Base-by-base conservation (phyloP, 92 coral and sea anemone species). In the Bergia sp. region DNA sequence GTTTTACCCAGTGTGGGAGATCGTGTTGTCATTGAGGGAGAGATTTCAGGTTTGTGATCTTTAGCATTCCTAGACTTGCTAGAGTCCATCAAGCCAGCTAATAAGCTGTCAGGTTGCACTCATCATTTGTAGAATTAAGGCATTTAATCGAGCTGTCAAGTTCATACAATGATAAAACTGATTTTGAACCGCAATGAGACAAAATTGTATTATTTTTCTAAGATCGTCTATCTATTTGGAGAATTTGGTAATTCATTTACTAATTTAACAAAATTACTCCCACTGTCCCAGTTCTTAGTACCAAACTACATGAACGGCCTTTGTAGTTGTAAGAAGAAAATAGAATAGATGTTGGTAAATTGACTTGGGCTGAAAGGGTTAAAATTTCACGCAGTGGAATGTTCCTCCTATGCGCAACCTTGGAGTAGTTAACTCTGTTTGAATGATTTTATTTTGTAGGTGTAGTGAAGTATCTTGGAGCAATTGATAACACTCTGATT, bases 1-100 rank as follows among this genome's bases (percentile, higher is more conserved):
- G 91, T 91, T 82, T 87, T 88, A 88, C 98, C 96, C 38, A 53
- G 85, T 79, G 37, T 93, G n/a, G 98, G 98, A 74, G 98, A 95
- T 84, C 85, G 81, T 85, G 96, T 95, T 16, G 93, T 92, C 61
- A 91, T 92, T 5, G 87, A 89, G 53, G 93, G 92, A 36, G 87
- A 95, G 39, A 81, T 95, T 7, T 85, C 90, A 75, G 98, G 98
- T 95, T 66, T 18, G 87, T 83, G 78, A 13, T 15, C 53, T 18
- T 41, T 13, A 64, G 9, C 55, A 18, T 36, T 6, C 20, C 23
- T 61, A 0, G 53, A 18, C 23, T 61, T 61, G 10, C 13, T 4
- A 79, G 21, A n/a, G 39, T 7, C 58, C 13, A 11, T 11, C 11
- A 3, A 53, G 18, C 58, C 11, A 18, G 2, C 58, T 2, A 53